These are phyloP conservation scores for Macquaria australasica DNA, from an alignment of 2,113 vertebrate genomes.

Conservation along the genomic window DNA sequence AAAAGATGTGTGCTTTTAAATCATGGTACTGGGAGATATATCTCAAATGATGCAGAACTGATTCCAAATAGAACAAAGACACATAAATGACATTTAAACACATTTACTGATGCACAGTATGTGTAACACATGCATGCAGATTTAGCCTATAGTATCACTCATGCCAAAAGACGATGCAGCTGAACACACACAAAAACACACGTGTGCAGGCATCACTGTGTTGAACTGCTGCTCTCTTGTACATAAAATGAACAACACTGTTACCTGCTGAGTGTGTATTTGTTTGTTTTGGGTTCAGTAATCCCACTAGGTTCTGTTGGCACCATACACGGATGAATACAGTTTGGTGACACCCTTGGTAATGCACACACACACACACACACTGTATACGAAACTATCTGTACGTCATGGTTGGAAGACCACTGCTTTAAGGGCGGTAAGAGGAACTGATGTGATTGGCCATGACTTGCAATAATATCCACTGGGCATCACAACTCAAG, in stretches of 20 bases:
- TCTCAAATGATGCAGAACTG: background rate
- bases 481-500: background rate
- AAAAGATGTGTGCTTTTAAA: background rate
- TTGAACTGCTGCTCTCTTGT: background rate
- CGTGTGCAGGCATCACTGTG: background rate
- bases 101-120: background rate
- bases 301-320: background rate
- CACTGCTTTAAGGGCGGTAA: background rate
- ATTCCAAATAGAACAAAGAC: background rate
- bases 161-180: background rate
- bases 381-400: background rate
- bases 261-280: background rate
- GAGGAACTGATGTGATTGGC: background rate
- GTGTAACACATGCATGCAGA: background rate
- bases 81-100: background rate
- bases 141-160: background rate
- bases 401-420: background rate
- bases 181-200: background rate
- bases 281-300: conserved; percentile 18
- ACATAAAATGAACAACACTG: background rate
- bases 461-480: background rate
- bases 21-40: background rate
- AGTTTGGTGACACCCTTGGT: background rate
- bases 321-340: conserved; percentile 7
- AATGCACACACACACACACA: background rate